Percentiles rank a stretch among this genome's conserved stretches.
Evolutionary conservation across 2,113 vertebrate species (phyloP).

Genomic region (Canis aureus): DNA sequence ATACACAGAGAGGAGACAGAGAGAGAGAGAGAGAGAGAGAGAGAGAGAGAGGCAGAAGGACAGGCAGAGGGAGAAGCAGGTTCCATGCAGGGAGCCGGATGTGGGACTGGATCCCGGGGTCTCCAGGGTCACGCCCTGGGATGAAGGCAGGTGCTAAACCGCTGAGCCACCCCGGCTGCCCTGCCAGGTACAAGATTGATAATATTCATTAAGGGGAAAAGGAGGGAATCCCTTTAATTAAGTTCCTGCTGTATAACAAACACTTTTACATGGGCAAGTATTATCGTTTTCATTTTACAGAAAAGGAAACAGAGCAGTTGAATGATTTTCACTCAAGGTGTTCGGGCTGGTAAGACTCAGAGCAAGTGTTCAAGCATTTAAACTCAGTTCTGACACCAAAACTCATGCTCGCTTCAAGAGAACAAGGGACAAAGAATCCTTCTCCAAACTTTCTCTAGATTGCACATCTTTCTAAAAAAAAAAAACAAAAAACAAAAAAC

Average conservation of each 20-base stretch:
- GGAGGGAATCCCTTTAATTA: background rate
- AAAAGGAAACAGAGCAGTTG: background rate
- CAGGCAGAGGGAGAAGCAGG: no score
- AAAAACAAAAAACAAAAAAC: background rate
- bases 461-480: background rate
- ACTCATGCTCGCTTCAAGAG: background rate
- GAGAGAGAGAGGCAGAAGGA: no score
- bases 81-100: no score
- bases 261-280: background rate
- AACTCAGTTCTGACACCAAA: background rate
- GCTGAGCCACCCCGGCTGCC: no score
- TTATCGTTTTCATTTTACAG: conserved; percentile 25
- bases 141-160: no score
- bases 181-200: background rate
- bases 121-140: no score
- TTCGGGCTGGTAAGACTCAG: background rate
- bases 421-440: background rate
- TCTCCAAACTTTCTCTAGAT: background rate
- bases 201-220: background rate
- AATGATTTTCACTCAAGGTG: background rate
- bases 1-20: no score
- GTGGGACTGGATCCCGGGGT: no score
- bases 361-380: background rate
- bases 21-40: no score
- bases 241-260: background rate